These are phyloP conservation scores for Pollenia amentaria DNA, from an alignment of 2,888 invertebrate species.

Conservation along the genomic window DNA sequence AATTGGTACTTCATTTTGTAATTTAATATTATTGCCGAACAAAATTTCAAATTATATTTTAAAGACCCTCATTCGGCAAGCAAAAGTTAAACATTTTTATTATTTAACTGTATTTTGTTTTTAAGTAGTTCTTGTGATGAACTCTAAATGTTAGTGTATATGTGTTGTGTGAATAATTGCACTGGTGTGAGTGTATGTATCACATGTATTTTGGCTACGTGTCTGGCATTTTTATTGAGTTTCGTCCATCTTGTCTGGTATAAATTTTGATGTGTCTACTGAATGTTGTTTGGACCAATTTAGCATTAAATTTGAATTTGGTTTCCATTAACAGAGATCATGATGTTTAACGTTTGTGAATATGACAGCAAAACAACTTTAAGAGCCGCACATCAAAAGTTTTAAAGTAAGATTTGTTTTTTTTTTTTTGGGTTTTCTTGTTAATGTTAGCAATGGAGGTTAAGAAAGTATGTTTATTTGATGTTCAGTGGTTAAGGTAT, in stretches of 20 bases:
- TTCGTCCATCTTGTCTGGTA: background rate
- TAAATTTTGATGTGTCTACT: background rate
- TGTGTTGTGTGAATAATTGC: background rate
- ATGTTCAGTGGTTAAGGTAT: too few species aligned
- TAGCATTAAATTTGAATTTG: conserved; percentile 9
- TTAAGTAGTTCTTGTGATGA: background rate
- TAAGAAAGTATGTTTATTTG: too few species aligned
- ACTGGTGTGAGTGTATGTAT: background rate
- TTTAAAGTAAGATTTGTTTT: background rate
- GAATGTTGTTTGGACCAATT: conserved; percentile 1
- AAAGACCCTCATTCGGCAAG: background rate
- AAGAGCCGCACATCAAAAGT: background rate
- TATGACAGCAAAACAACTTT: conserved; percentile 1
- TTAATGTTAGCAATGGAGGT: background rate
- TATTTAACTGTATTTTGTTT: background rate
- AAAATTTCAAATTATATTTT: conserved; percentile 48
- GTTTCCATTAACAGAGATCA: conserved; percentile 1
- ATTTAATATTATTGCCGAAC: conserved; percentile 9
- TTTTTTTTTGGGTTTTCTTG: too few species aligned
- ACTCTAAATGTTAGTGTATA: background rate
- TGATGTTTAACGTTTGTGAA: conserved; percentile 13
- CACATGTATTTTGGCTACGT: conserved; percentile 6
- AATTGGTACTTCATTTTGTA: conserved; percentile 42
- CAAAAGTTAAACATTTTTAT: background rate
- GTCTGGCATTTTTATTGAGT: conserved; percentile 18